These are phyloP conservation scores for Cyclargus thomasi DNA, from an alignment of 1,140 invertebrate genomes.

Conservation along the genomic window DNA sequence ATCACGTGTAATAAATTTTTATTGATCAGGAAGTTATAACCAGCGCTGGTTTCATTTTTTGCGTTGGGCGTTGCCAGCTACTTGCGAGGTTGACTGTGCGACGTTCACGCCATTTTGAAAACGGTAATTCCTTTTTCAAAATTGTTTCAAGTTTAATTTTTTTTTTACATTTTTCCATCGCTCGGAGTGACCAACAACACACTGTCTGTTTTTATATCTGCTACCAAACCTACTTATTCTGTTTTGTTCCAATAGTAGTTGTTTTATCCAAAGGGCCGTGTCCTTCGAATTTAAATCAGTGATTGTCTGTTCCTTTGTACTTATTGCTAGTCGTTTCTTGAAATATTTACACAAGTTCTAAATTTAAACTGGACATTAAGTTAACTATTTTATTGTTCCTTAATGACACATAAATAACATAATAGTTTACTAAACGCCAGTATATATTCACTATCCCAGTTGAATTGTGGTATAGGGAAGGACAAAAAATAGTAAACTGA, in stretches of 20 bases:
- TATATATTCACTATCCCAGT: too few species aligned
- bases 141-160: not conserved
- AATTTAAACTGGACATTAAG: not conserved
- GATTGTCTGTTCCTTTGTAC: not conserved
- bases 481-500: too few species aligned
- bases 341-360: not conserved
- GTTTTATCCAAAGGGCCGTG: not conserved
- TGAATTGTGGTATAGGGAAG: too few species aligned
- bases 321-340: not conserved
- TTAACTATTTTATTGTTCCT: not conserved
- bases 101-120: not conserved
- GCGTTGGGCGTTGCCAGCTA: too few species aligned
- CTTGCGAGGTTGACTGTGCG: not conserved
- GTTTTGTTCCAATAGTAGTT: not conserved
- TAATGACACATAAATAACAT: too few species aligned
- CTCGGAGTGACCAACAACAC: too few species aligned
- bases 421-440: too few species aligned
- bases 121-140: not conserved
- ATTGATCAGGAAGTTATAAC: not conserved
- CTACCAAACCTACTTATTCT: not conserved
- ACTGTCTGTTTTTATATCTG: too few species aligned
- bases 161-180: too few species aligned
- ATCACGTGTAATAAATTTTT: not conserved
- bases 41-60: not conserved
- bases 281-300: conserved; percentile 10